Percentiles rank a stretch among this genome's conserved stretches.
Conservation (phyloP, 1,140 invertebrate genomes). For the Drosophila pectinifera region DNA sequence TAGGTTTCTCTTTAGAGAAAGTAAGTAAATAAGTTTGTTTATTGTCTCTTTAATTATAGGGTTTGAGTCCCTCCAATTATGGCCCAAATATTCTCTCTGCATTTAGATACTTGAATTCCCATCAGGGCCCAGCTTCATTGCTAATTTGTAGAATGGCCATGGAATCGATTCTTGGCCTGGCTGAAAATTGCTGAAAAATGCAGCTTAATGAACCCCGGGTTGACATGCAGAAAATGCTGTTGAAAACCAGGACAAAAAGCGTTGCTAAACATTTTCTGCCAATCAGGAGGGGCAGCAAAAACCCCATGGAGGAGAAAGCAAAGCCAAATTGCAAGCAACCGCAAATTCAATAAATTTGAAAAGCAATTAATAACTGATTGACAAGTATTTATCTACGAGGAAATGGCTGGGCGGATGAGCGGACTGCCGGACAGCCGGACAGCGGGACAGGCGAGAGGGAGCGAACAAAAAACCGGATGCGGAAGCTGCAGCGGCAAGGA, state of each 20-base stretch:
- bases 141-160: constrained; percentile 34
- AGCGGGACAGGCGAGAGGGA: constrained; percentile 9
- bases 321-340: constrained; percentile 57
- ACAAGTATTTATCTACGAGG: constrained; percentile 78
- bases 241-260: constrained; percentile 15
- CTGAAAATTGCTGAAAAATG: constrained; percentile 53
- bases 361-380: constrained; percentile 84
- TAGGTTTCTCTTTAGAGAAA: neutral
- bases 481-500: constrained; percentile 36
- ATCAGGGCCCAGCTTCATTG: constrained; percentile 21
- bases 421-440: neutral
- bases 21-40: neutral
- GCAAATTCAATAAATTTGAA: constrained; percentile 83
- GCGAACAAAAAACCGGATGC: constrained; percentile 40
- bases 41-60: neutral
- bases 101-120: constrained; percentile 30
- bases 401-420: constrained; percentile 35
- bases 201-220: constrained; percentile 57
- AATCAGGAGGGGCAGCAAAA: constrained; percentile 38
- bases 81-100: constrained; percentile 24
- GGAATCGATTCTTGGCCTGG: constrained; percentile 23
- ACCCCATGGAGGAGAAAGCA: constrained; percentile 34
- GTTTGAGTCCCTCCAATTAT: constrained; percentile 8
- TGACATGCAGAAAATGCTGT: constrained; percentile 16
- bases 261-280: constrained; percentile 44